Evolutionary conservation across 2,113 vertebrate genomes (phyloP).

Genomic region (Rhinopithecus roxellana): DNA sequence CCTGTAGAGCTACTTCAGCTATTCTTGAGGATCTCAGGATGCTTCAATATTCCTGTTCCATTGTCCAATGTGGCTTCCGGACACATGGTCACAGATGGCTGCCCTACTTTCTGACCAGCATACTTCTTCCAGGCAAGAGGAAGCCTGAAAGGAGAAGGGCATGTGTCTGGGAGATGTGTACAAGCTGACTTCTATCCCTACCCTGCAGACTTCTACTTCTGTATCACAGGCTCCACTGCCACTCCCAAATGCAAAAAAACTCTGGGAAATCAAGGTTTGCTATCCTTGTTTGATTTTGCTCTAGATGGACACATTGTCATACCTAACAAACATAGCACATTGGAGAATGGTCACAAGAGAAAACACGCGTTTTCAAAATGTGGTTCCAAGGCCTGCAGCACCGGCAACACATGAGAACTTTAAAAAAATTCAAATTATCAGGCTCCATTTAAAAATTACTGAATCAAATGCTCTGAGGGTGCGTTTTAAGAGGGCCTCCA

Average conservation of each 20-base stretch:
- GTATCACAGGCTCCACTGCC: accelerated
- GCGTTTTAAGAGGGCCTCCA: background rate
- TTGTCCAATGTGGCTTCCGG: background rate
- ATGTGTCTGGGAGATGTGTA: background rate
- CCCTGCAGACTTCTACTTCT: background rate
- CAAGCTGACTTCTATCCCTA: accelerated
- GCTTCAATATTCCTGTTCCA: background rate
- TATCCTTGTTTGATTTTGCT: background rate
- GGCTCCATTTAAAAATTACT: background rate
- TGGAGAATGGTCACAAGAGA: background rate
- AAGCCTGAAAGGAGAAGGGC: background rate
- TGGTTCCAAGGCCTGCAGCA: background rate
- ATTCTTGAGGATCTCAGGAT: background rate
- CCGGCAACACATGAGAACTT: background rate
- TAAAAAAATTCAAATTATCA: background rate
- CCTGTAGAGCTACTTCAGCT: background rate
- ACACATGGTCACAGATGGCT: background rate
- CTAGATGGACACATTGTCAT: background rate
- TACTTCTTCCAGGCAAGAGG: background rate
- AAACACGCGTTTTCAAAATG: background rate
- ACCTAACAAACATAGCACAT: background rate
- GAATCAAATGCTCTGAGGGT: background rate
- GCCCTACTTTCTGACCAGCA: background rate
- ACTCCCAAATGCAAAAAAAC: background rate
- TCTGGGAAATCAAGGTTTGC: background rate